phyloP scores from a whole-genome alignment of 2,888 invertebrate species.

The Polia nebulosa region DNA sequence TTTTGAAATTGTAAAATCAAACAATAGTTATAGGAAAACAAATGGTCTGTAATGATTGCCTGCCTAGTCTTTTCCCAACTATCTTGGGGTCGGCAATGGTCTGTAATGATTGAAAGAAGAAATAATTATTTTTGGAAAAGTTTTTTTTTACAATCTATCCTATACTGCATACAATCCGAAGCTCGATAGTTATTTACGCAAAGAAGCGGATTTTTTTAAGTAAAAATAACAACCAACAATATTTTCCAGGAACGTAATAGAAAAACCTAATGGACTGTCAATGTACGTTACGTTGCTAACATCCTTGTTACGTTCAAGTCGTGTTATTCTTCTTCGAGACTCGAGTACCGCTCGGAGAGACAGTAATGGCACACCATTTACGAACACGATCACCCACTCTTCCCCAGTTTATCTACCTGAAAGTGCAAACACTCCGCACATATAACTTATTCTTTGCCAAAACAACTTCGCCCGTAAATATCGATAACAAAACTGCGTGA shows the following conservation, averaged over 20 bases:
- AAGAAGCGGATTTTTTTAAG: too few relatives aligned
- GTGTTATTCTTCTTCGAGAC: conserved; percentile 42
- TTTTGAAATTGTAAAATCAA: too few relatives aligned
- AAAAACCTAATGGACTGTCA: conserved; percentile 45
- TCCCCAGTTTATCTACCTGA: conserved; percentile 40
- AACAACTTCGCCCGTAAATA: conserved; percentile 62
- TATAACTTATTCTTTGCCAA: conserved; percentile 50
- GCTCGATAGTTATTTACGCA: too few relatives aligned
- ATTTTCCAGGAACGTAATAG: conserved; percentile 28
- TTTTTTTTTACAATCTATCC: too few relatives aligned
- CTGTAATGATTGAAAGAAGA: too few relatives aligned
- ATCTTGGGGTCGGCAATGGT: too few relatives aligned
- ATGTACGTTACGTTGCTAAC: conserved; percentile 26
- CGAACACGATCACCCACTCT: conserved; percentile 51
- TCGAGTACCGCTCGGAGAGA: conserved; percentile 10
- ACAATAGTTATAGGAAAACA: too few relatives aligned
- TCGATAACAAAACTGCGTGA: conserved; percentile 48
- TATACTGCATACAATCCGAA: too few relatives aligned
- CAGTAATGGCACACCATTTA: conserved; percentile 55
- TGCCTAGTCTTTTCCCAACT: too few relatives aligned
- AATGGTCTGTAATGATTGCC: too few relatives aligned
- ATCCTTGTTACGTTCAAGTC: conserved; percentile 17
- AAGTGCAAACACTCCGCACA: conserved; percentile 40
- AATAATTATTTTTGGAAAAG: too few relatives aligned
- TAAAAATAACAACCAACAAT: neutral